Conservation (phyloP, 1,140 invertebrate genomes). For the Sinonovacula constricta region DNA sequence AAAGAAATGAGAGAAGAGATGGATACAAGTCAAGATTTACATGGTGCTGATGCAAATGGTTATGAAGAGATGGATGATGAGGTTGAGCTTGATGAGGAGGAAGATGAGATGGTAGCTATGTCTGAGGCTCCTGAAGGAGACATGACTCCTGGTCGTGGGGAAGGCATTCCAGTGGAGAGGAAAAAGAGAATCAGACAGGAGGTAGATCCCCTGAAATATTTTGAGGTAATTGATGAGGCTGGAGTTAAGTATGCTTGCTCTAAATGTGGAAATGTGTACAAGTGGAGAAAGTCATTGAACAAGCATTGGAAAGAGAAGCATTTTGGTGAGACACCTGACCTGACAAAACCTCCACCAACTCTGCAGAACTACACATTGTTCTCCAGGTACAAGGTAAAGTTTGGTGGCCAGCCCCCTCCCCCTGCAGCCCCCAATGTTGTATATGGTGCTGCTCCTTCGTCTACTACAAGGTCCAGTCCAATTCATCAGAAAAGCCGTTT, state of each 20-base stretch:
- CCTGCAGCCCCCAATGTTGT: constrained; percentile 49
- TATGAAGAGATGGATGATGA: constrained; percentile 62
- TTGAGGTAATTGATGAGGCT: constrained; percentile 73
- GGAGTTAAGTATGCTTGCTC: constrained; percentile 78
- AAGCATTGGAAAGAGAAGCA: constrained; percentile 80
- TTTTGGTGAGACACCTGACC: constrained; percentile 67
- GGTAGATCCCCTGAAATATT: constrained; percentile 77
- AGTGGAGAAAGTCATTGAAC: constrained; percentile 78
- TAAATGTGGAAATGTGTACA: constrained; percentile 78
- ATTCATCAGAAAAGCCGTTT: constrained; percentile 31
- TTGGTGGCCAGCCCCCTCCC: constrained; percentile 35
- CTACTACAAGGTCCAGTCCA: constrained; percentile 32
- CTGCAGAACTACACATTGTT: constrained; percentile 49
- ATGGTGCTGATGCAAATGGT: constrained; percentile 19
- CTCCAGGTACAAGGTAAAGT: constrained; percentile 37
- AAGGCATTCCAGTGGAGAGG: constrained; percentile 58
- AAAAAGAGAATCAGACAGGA: constrained; percentile 75
- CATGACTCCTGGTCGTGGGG: not conserved
- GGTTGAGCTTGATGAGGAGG: constrained; percentile 66
- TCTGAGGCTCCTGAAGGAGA: constrained; percentile 14
- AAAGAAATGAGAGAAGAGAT: constrained; percentile 26
- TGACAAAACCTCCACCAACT: constrained; percentile 61
- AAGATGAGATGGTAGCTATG: constrained; percentile 57
- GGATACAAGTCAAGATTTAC: not conserved
- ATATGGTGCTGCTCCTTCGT: constrained; percentile 27